Evolutionary conservation across 2,797 vertebrate genomes (phyloP).

Genomic region (Chelidonichthys spinosus): DNA sequence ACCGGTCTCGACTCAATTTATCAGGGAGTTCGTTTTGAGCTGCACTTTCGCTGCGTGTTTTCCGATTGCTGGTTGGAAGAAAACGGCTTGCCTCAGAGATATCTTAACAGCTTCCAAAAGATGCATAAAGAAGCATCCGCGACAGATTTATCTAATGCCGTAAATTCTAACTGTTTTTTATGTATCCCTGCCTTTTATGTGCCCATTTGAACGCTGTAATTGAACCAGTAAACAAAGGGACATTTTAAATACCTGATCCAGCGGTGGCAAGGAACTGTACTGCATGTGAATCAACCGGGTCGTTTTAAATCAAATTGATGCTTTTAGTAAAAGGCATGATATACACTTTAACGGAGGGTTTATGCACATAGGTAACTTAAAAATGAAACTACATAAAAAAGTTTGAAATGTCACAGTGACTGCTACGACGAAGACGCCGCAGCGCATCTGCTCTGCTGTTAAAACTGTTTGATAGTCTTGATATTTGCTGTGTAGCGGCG

Average conservation of each 20-base stretch:
- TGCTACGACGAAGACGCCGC: not conserved
- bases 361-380: not conserved
- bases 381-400: conserved; percentile 2
- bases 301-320: conserved; percentile 69
- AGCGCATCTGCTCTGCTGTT: not conserved
- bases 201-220: conserved; percentile 77
- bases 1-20: conserved; percentile 75
- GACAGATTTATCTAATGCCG: conserved; percentile 81
- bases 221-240: conserved; percentile 77
- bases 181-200: conserved; percentile 79
- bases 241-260: conserved; percentile 70
- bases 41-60: conserved; percentile 53
- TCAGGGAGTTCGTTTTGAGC: conserved; percentile 67
- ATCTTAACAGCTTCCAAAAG: conserved; percentile 79
- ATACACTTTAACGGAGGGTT: conserved; percentile 12
- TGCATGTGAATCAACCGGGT: conserved; percentile 56
- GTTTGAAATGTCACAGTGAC: not conserved
- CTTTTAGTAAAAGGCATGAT: conserved; percentile 53
- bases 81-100: conserved; percentile 71
- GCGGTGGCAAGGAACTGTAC: conserved; percentile 30
- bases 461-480: conserved; percentile 4
- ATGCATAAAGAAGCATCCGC: conserved; percentile 67
- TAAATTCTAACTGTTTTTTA: conserved; percentile 79
- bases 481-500: conserved; percentile 21
- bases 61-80: conserved; percentile 60